Evolutionary conservation across 2,113 vertebrate genomes (phyloP).

Genomic region (Microcebus ravelobensis): DNA sequence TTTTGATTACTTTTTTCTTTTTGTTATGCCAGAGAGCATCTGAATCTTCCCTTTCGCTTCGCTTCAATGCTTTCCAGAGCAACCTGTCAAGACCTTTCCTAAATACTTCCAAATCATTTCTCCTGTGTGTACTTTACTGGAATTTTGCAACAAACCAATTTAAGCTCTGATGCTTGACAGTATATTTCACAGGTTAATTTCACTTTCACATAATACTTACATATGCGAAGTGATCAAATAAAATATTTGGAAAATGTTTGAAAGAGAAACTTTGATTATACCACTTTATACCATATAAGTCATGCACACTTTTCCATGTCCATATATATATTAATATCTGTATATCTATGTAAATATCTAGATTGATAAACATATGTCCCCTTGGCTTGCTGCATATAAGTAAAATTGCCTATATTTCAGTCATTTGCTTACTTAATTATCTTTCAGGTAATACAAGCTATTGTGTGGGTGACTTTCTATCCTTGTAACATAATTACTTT

Average conservation of each 20-base stretch:
- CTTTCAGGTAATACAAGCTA: slow-evolving; percentile 8
- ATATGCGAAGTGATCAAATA: neutral
- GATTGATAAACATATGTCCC: neutral
- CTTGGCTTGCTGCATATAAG: neutral
- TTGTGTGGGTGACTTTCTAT: neutral
- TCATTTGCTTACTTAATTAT: neutral
- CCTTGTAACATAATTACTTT: neutral
- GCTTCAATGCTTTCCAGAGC: neutral
- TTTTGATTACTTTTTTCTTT: slow-evolving; percentile 10
- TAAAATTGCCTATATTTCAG: neutral
- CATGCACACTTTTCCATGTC: neutral
- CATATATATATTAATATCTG: neutral
- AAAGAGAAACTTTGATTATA: neutral
- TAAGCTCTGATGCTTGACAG: neutral
- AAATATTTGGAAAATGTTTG: neutral
- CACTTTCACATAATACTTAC: neutral
- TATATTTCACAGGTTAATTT: neutral
- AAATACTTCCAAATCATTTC: neutral
- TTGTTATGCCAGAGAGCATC: neutral
- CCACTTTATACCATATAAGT: neutral
- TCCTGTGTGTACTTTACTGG: neutral
- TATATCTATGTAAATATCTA: neutral
- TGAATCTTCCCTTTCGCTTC: slow-evolving; percentile 1
- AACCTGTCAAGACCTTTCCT: neutral
- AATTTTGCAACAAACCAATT: neutral